A percentile compares a stretch with the other conserved stretches of the same genome.
Conservation (phyloP, 2,113 vertebrate species). For the Eulacestoma nigropectus region DNA sequence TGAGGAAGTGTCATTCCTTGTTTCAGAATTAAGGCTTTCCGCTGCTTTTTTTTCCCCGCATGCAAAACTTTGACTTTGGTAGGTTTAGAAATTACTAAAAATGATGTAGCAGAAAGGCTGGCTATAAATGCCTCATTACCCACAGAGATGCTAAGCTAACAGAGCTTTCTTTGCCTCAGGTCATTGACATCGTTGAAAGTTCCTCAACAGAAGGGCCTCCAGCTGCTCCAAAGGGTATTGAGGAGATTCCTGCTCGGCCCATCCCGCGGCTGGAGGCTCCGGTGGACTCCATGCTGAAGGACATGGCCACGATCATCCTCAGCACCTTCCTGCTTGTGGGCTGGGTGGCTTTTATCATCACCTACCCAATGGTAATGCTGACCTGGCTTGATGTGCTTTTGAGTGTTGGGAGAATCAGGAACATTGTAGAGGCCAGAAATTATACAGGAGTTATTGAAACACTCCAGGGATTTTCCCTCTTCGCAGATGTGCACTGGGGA, state of each 20-base stretch:
- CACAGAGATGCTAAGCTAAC: background rate
- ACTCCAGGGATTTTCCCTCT: background rate
- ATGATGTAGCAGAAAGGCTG: background rate
- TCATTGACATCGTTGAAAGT: slow-evolving; percentile 83
- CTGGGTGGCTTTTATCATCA: slow-evolving; percentile 95
- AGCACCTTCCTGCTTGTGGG: slow-evolving; percentile 93
- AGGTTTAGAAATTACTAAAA: background rate
- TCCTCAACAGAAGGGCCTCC: slow-evolving; percentile 65
- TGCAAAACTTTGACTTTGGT: background rate
- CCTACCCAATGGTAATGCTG: slow-evolving; percentile 87
- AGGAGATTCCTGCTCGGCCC: slow-evolving; percentile 70
- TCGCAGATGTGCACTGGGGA: background rate
- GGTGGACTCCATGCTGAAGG: slow-evolving; percentile 91
- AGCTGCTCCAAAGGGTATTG: slow-evolving; percentile 74
- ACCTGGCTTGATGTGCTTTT: background rate
- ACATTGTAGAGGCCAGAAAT: background rate
- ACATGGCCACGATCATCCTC: slow-evolving; percentile 94
- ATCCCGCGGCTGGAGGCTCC: slow-evolving; percentile 78
- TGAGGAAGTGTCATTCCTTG: background rate
- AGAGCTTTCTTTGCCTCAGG: slow-evolving; percentile 56
- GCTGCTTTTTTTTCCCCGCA: background rate
- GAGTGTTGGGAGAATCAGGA: background rate
- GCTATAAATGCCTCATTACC: background rate
- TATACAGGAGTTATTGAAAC: background rate
- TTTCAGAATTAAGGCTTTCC: background rate